phyloP scores from a whole-genome alignment of 2,797 vertebrate species.

The Acanthurus leucopareius region DNA sequence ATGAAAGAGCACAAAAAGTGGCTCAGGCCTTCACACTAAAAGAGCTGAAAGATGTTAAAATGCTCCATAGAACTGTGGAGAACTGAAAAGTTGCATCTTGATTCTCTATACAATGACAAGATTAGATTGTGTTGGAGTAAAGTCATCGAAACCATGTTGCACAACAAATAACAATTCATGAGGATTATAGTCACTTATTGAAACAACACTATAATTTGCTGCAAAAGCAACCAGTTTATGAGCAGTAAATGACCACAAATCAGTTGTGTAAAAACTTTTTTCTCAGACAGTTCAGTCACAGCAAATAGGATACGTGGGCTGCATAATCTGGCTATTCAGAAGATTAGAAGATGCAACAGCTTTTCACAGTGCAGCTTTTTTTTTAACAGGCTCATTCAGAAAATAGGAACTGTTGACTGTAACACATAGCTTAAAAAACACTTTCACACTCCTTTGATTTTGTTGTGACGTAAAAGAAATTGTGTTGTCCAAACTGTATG shows the following conservation, averaged over 20 bases:
- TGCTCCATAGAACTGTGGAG: too few species aligned
- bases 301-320: not conserved
- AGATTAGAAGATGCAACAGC: not conserved
- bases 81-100: too few species aligned
- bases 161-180: not conserved
- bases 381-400: not conserved
- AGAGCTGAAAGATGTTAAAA: too few species aligned
- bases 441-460: not conserved
- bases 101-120: too few species aligned
- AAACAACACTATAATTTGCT: not conserved
- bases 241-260: not conserved
- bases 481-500: too few species aligned
- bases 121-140: not conserved
- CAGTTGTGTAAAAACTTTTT: not conserved
- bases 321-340: not conserved
- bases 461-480: not conserved
- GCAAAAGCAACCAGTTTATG: not conserved
- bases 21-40: too few species aligned
- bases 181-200: not conserved
- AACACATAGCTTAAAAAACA: not conserved
- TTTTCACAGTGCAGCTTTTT: not conserved
- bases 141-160: not conserved
- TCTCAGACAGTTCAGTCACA: too few species aligned
- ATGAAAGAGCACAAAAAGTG: too few species aligned
- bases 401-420: not conserved